Evolutionary conservation across 2,797 vertebrate genomes (phyloP), one percentile per base, ranked within the genome.

Genomic region (Buphagus erythrorhynchus): DNA sequence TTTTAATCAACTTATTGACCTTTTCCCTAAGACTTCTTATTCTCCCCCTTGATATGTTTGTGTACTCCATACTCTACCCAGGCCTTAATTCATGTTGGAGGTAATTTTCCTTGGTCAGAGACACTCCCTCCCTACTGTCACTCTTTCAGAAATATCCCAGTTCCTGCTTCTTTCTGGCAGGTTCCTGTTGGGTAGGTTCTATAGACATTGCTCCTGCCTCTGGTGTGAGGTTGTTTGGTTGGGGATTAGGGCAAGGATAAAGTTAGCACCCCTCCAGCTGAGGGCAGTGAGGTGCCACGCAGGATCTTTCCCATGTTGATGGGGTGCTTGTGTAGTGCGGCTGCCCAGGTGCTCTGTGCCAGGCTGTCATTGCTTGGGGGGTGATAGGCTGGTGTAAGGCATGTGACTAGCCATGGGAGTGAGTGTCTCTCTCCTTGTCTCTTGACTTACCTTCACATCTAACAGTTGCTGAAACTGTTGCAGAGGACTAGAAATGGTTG

Each of bases 281-380:
- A 66, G 49, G 52, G 57, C 49, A 38, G 11, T 22, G 13, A 40
- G 45, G 28, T 79, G 36, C 45, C 28, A 38, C 6, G 25, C 12
- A 40, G 29, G 29, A 35, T 61, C 31, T 43, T 42, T 61, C 28
- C 16, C 9, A 2, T 51, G n/a, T 21, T 54, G 35, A 11, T 51
- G 29, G 29, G 16, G 9, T 16, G 12, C n/a, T 18, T 43, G 31
- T 38, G 55, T 28, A 26, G 29, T 2, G 1, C 0, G 0, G 16
- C 43, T 79, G 52, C n/a, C 9, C 33, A 26, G 22, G 31, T 92
- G 81, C 69, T 90, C 48, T 93, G 72, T 67, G 46, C 59, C 29
- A 31, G 61, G 58, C 92, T 96, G 88, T 79, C 72, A 21, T 55
- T 91, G 63, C 45, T 10, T 63, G 20, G 5, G 5, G 8, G 9